These are phyloP conservation scores for Nothobranchius kuhntae DNA, from an alignment of 2,113 vertebrate genomes.

Conservation along the genomic window DNA sequence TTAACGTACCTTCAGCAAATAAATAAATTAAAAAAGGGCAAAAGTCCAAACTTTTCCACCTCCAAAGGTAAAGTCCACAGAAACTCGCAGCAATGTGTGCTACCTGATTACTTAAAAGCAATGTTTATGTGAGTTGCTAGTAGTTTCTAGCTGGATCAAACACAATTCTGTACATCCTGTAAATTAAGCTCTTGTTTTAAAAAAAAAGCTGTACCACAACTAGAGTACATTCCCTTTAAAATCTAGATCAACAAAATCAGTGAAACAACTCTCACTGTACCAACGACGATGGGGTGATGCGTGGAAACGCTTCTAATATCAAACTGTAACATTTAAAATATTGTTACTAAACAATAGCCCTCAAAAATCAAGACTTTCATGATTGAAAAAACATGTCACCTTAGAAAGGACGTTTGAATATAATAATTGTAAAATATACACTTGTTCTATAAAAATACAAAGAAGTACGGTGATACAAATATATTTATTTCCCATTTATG, in stretches of 20 bases:
- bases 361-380: slow-evolving; percentile 72
- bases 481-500: slow-evolving; percentile 85
- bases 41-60: slow-evolving; percentile 57
- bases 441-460: slow-evolving; percentile 85
- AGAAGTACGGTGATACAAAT: slow-evolving; percentile 84
- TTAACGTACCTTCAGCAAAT: slow-evolving; percentile 54
- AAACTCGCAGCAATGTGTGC: slow-evolving; percentile 82
- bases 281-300: slow-evolving; percentile 66
- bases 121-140: slow-evolving; percentile 69
- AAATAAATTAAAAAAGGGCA: slow-evolving; percentile 44
- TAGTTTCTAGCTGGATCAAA: slow-evolving; percentile 62
- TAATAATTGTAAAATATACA: slow-evolving; percentile 77
- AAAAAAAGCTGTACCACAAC: slow-evolving; percentile 55
- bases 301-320: slow-evolving; percentile 66
- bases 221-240: slow-evolving; percentile 50
- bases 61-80: slow-evolving; percentile 64
- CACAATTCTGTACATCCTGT: slow-evolving; percentile 72
- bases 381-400: slow-evolving; percentile 73
- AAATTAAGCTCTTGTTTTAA: slow-evolving; percentile 50
- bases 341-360: slow-evolving; percentile 72
- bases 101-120: slow-evolving; percentile 82
- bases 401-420: slow-evolving; percentile 73
- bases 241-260: slow-evolving; percentile 51
- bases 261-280: slow-evolving; percentile 50
- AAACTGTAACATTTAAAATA: slow-evolving; percentile 74